These are phyloP conservation scores for Ormyrus pomaceus DNA, from an alignment of 2,888 invertebrate species.

Conservation along the genomic window DNA sequence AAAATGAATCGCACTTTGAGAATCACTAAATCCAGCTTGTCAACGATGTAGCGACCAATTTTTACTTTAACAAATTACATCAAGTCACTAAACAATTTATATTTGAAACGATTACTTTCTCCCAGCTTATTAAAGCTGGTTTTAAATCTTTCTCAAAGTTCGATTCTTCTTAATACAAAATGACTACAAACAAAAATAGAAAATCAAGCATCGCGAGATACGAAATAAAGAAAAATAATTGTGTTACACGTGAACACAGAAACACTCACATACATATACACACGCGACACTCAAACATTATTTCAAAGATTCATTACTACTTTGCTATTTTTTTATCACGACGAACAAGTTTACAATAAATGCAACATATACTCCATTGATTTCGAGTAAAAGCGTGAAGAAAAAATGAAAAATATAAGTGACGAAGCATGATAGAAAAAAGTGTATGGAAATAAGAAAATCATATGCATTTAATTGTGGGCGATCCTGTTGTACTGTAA, in stretches of 20 bases:
- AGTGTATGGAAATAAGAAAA: slow-evolving; percentile 14
- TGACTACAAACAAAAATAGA: neutral
- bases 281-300: slow-evolving; percentile 35
- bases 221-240: slow-evolving; percentile 28
- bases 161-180: slow-evolving; percentile 25
- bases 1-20: slow-evolving; percentile 18
- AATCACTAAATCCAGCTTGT: neutral
- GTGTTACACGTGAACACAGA: slow-evolving; percentile 24
- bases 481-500: slow-evolving; percentile 46
- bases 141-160: slow-evolving; percentile 12
- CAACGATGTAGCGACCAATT: neutral
- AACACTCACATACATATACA: slow-evolving; percentile 3
- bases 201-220: slow-evolving; percentile 19
- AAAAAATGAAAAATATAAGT: slow-evolving; percentile 36
- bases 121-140: neutral
- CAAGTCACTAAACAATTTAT: too few relatives aligned
- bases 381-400: slow-evolving; percentile 46
- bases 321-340: slow-evolving; percentile 56
- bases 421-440: slow-evolving; percentile 16
- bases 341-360: slow-evolving; percentile 49
- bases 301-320: slow-evolving; percentile 50
- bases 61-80: neutral
- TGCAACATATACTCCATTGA: slow-evolving; percentile 48
- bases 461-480: slow-evolving; percentile 48
- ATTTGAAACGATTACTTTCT: too few relatives aligned